Evolutionary conservation across 2,113 vertebrate genomes (phyloP), one percentile per base, ranked within the genome.

Genomic region (Poeciliopsis turrubarensis): DNA sequence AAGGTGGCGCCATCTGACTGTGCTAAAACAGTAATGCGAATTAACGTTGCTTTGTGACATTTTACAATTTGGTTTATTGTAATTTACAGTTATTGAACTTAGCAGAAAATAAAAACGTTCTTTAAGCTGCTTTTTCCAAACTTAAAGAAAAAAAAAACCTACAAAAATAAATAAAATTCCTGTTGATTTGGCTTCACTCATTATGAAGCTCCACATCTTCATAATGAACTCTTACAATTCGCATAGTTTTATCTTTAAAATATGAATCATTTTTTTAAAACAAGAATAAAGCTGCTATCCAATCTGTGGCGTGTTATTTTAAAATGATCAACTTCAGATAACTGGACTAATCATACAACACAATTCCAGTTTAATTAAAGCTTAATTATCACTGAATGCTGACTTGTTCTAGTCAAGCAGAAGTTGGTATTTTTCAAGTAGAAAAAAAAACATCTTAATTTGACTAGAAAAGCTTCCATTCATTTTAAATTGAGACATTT

Each of bases 1-100:
- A 25, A 72, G 84, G 65, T 73, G 86, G 86, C 84, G 27, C 34
- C 26, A 5, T 82, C n/a, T 0, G 44, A 34, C 83, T 51, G 25
- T 41, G 5, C 29, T 65, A 26, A 25, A 60, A 69, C 47, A 26
- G 62, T 41, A 41, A 66, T 51, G 2, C 2, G 1, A 2, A 17
- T 62, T 7, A 17, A 31, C 11, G 9, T 5, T 29, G n/a, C 54
- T 47, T 19, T 54, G 17, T 25, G 22, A 25, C 7, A 25, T 22
- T 54, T 54, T 54, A 54, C 19, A 9, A 25, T 54, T 54, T 25
- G 25, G 6, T 25, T 25, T 22, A 54, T 22, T 54, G 7, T 54
- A 17, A 54, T 54, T 54, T 22, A 41, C 39, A 54, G 47, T 54
- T 54, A 54, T 54, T 25, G 17, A 54, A 54, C 17, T 7, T 3